phyloP scores from a whole-genome alignment of 2,888 invertebrate species.

The Synanthedon andrenaeformis region DNA sequence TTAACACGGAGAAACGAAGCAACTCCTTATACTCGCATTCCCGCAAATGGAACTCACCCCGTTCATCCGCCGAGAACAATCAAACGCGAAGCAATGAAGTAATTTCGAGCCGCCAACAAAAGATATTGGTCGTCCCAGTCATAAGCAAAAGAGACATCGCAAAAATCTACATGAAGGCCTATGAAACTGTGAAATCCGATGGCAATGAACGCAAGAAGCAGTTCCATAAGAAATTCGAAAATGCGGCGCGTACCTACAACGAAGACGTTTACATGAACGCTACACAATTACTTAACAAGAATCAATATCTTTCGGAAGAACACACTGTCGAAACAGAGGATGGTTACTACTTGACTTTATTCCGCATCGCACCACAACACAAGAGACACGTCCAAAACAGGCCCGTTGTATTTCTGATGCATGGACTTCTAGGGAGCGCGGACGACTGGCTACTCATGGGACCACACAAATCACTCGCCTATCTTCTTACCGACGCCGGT shows the following conservation, averaged over 20 bases:
- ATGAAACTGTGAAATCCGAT: slow-evolving; percentile 35
- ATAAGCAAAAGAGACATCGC: slow-evolving; percentile 31
- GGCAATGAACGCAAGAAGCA: slow-evolving; percentile 30
- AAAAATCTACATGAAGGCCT: slow-evolving; percentile 40
- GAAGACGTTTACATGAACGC: slow-evolving; percentile 33
- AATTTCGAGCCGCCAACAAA: slow-evolving; percentile 31
- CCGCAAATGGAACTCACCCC: slow-evolving; percentile 9
- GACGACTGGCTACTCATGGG: slow-evolving; percentile 77
- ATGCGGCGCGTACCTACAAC: slow-evolving; percentile 17
- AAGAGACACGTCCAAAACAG: slow-evolving; percentile 17
- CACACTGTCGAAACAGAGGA: slow-evolving; percentile 50
- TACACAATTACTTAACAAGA: slow-evolving; percentile 38
- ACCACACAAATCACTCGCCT: slow-evolving; percentile 61
- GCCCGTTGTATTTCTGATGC: slow-evolving; percentile 68
- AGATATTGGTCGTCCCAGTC: slow-evolving; percentile 11
- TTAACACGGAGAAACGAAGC: background rate
- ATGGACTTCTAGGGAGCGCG: slow-evolving; percentile 76
- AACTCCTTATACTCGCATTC: background rate
- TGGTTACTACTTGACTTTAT: slow-evolving; percentile 51
- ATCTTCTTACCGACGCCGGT: slow-evolving; percentile 44
- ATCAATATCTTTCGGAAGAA: slow-evolving; percentile 45
- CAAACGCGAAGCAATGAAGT: slow-evolving; percentile 15
- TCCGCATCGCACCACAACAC: slow-evolving; percentile 46
- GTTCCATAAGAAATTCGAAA: slow-evolving; percentile 29
- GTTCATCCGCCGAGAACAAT: background rate